Conservation (phyloP, 2,797 vertebrate genomes). For the Anguilla pacifica region DNA sequence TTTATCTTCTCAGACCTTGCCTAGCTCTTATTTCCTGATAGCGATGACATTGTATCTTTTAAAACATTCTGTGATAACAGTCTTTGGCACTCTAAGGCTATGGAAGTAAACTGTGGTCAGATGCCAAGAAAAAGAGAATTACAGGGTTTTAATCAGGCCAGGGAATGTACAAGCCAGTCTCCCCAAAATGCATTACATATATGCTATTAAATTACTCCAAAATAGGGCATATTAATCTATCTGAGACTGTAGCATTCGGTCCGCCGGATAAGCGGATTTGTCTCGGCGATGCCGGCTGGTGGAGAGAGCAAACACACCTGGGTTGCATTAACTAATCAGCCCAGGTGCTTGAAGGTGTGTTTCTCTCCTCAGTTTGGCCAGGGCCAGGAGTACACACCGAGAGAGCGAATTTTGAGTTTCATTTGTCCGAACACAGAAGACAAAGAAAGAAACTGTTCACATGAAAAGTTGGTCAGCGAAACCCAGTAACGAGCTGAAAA, state of each 20-base stretch:
- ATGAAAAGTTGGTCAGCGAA: too few species aligned
- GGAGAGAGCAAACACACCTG: too few species aligned
- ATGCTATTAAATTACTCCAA: neutral
- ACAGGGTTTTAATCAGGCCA: neutral
- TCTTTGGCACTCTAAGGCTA: neutral
- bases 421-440: too few species aligned
- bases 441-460: too few species aligned
- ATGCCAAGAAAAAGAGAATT: constrained; percentile 4
- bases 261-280: too few species aligned
- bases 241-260: neutral
- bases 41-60: constrained; percentile 15
- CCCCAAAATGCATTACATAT: neutral
- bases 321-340: too few species aligned
- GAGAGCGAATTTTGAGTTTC: too few species aligned
- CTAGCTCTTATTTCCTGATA: constrained; percentile 17
- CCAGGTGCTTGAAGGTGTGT: too few species aligned
- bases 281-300: too few species aligned
- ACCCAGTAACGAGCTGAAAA: too few species aligned
- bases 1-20: neutral
- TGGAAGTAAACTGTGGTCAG: neutral
- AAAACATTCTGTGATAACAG: constrained; percentile 6
- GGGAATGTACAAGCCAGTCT: neutral
- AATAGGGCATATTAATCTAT: neutral
- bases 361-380: too few species aligned
- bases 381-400: too few species aligned